Evolutionary conservation across 2,888 invertebrate species (phyloP).

Genomic region (Dryomyza anilis): DNA sequence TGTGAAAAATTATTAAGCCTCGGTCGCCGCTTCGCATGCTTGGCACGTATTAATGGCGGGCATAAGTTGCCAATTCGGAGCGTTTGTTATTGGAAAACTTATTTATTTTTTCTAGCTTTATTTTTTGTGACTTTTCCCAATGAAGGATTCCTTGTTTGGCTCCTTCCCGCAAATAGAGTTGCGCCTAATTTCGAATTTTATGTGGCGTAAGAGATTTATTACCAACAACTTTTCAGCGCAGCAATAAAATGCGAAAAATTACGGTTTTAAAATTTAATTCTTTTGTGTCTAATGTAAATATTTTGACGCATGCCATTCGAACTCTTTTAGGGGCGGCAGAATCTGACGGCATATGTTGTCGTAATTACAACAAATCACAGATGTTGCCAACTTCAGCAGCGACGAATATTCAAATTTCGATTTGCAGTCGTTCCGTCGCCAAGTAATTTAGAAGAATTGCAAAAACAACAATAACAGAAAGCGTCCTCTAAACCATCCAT

Average conservation of each 20-base stretch:
- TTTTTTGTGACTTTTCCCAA: not conserved
- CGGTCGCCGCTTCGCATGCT: constrained; percentile 15
- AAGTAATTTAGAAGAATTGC: not conserved
- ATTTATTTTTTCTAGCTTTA: not conserved
- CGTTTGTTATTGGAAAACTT: constrained; percentile 9
- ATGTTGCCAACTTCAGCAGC: not conserved
- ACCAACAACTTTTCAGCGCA: not conserved
- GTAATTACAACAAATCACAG: constrained; percentile 10
- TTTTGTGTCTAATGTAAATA: not conserved
- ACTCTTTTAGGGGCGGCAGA: not conserved
- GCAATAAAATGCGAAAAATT: not conserved
- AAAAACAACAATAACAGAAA: constrained; percentile 15
- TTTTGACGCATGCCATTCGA: too few relatives aligned
- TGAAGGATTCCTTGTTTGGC: not conserved
- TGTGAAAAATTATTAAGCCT: not conserved
- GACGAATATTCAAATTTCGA: constrained; percentile 9
- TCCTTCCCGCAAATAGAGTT: too few relatives aligned
- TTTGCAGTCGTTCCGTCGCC: constrained; percentile 5
- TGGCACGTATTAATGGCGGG: constrained; percentile 8
- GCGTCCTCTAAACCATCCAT: constrained; percentile 32
- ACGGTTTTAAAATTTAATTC: constrained; percentile 1
- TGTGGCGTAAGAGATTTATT: not conserved
- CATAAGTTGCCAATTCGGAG: constrained; percentile 8
- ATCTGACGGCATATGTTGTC: constrained; percentile 8
- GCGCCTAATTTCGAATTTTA: not conserved